Evolutionary conservation across 2,113 vertebrate genomes (phyloP).

Genomic region (Plotosus lineatus): DNA sequence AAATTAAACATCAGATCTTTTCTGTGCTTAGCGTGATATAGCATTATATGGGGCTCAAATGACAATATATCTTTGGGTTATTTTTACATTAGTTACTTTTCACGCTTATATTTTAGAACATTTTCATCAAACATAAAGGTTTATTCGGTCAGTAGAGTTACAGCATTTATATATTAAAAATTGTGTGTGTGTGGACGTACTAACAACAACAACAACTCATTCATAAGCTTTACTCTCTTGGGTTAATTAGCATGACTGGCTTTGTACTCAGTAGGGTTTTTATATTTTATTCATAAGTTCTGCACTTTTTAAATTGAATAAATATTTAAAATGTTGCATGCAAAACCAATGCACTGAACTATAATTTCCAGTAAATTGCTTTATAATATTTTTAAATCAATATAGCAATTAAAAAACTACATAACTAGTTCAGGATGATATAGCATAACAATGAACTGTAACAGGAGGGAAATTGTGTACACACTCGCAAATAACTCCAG

Average conservation of each 20-base stretch:
- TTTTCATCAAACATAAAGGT: no score
- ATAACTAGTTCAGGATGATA: neutral
- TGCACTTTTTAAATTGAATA: no score
- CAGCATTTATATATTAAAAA: no score
- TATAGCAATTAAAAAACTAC: neutral
- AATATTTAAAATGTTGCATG: neutral
- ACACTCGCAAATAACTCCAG: neutral
- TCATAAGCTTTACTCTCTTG: neutral
- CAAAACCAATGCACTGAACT: neutral
- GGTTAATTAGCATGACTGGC: neutral
- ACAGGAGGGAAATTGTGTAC: neutral
- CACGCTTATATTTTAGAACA: no score
- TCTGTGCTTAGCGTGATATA: no score
- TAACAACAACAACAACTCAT: no score
- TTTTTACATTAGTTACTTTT: no score
- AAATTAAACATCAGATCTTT: no score
- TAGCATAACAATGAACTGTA: neutral
- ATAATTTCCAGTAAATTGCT: neutral
- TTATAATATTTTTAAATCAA: neutral
- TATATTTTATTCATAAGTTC: neutral
- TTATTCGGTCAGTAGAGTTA: no score
- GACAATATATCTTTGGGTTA: no score
- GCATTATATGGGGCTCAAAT: no score
- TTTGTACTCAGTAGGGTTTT: neutral
- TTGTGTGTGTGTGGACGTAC: no score